A percentile compares a stretch with the other conserved stretches of the same genome.
These are phyloP conservation scores for Pimpla rufipes DNA, from an alignment of 2,888 invertebrate genomes.

Conservation along the genomic window DNA sequence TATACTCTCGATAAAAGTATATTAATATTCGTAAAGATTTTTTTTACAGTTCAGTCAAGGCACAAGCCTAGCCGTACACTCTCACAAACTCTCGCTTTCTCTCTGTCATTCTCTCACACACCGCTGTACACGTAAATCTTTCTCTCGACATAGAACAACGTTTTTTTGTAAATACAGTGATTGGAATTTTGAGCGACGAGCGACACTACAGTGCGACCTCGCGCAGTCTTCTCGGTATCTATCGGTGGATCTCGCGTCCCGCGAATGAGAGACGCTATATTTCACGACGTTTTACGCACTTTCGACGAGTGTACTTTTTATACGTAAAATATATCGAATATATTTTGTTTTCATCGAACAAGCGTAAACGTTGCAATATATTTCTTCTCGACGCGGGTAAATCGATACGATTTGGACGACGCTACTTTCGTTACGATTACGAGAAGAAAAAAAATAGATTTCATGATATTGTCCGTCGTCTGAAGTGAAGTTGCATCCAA, in stretches of 20 bases:
- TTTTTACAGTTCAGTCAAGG: neutral
- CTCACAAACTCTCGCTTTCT: conserved; percentile 67
- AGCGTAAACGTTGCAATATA: neutral
- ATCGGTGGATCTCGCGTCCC: neutral
- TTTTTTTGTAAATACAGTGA: conserved; percentile 33
- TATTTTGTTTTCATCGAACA: neutral
- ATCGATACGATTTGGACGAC: neutral
- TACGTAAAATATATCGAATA: neutral
- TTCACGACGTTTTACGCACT: neutral
- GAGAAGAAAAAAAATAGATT: conserved; percentile 21
- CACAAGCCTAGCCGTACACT: conserved; percentile 5
- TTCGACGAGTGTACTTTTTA: conserved; percentile 7
- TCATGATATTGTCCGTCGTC: conserved; percentile 25
- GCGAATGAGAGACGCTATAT: neutral
- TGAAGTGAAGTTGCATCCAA: conserved; percentile 15
- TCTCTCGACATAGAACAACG: conserved; percentile 44
- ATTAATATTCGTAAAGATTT: no score
- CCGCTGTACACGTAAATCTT: conserved; percentile 64
- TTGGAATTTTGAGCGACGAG: conserved; percentile 23
- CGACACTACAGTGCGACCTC: neutral
- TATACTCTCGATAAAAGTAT: no score
- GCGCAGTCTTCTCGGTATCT: neutral
- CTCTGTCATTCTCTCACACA: conserved; percentile 65
- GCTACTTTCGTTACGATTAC: neutral
- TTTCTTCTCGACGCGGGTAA: neutral